Evolutionary conservation across 2,797 vertebrate species (phyloP), one percentile per base, ranked within the genome.

Genomic region (Lacerta bilineata): DNA sequence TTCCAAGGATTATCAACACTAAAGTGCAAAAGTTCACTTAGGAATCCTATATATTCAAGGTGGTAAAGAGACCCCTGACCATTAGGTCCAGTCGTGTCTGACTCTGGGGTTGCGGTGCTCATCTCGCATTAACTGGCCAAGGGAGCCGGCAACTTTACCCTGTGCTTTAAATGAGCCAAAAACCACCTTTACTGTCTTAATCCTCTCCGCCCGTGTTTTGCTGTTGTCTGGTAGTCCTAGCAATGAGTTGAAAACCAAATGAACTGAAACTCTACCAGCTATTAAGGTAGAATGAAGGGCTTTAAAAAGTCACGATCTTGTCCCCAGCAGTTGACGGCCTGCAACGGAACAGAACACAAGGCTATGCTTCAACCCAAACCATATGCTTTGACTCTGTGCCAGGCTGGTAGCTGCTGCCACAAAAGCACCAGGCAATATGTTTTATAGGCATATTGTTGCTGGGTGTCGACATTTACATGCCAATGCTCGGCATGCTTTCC

Each of bases 361-460:
- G 50, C 55, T 86, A 55, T 33, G 23, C 13, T 43, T 82, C 46
- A 46, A 18, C 80, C 41, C 20, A 50, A 10, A 59, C 68, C 80
- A 41, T 77, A 77, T 77, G 81, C 43, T 77, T 78, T 77, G 87
- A 68, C 25, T 17, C 18, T 18, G 15, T 68, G 87, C 80, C 80
- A 69, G 41, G 5, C n/a, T 68, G 11, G 50, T 77, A 29, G 74
- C 11, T 36, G 43, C 41, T 83, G 80, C 87, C 87, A 84, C 43
- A 71, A 23, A 88, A 74, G 64, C 64, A 77, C 74, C 7, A 83
- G 25, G 46, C 87, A 78, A 78, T 66, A 83, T 78, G 69, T 83
- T 81, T 68, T 77, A 39, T 29, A 11, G 33, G 61, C 43, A 41
- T 78, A 39, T 83, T 55, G n/a, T 83, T 50, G 55, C 72, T 77